These are phyloP conservation scores for Meloidogyne floridensis DNA, from an alignment of 1,140 invertebrate species.

Conservation along the genomic window DNA sequence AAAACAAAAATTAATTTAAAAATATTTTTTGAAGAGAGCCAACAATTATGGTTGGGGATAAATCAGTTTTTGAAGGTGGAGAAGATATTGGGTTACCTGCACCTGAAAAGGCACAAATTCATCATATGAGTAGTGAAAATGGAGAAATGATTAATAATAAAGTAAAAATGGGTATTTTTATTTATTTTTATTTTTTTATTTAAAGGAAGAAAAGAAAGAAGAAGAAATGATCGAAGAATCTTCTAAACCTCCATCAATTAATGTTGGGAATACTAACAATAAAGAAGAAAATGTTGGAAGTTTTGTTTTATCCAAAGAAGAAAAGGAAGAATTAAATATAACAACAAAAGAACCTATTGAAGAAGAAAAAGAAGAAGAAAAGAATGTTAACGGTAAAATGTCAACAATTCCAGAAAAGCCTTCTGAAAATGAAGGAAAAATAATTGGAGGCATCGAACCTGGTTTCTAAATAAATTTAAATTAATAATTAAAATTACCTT, in stretches of 20 bases:
- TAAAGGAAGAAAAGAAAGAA: conserved; percentile 1
- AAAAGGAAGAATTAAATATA: not conserved
- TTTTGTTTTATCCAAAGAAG: conserved; percentile 1
- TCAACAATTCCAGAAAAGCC: not conserved
- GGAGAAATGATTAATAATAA: not conserved
- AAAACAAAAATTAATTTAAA: not conserved
- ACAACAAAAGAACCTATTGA: not conserved
- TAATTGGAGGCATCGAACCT: not conserved
- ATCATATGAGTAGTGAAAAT: conserved; percentile 20
- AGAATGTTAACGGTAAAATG: not conserved
- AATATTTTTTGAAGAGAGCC: conserved; percentile 2
- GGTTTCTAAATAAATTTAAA: not conserved
- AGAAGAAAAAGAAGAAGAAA: not conserved
- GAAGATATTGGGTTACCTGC: not conserved
- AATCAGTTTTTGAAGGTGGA: not conserved
- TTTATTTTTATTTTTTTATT: not conserved
- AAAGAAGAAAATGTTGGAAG: not conserved
- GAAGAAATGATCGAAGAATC: not conserved
- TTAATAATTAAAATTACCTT: not conserved
- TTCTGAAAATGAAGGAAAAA: not conserved
- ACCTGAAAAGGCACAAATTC: conserved; percentile 21
- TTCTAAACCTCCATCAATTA: not conserved
- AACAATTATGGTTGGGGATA: conserved; percentile 12
- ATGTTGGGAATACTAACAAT: not conserved
- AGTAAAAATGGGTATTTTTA: too few species aligned